Percentiles rank a stretch among this genome's conserved stretches.
phyloP scores from a whole-genome alignment of 1,140 invertebrate genomes.

The Brachystomella parvula region DNA sequence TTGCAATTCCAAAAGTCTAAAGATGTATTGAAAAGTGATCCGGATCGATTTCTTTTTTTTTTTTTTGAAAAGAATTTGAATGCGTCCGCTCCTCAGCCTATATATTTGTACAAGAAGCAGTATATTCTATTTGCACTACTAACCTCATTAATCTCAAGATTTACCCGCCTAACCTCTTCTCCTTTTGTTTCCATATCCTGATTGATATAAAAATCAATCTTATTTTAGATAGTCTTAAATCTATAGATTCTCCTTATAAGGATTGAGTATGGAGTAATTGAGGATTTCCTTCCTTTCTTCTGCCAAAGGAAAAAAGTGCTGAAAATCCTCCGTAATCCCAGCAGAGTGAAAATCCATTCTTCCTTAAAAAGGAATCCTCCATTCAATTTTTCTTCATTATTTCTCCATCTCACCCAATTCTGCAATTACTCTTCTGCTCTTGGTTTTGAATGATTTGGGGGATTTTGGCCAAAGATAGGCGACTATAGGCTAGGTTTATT shows the following conservation, averaged over 20 bases:
- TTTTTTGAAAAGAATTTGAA: too few species aligned
- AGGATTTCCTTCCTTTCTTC: not conserved
- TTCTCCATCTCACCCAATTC: constrained; percentile 3
- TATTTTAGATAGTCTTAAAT: not conserved
- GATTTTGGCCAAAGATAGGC: not conserved
- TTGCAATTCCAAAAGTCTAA: too few species aligned
- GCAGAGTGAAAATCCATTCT: constrained; percentile 3
- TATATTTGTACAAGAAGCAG: too few species aligned
- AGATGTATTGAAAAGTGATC: too few species aligned
- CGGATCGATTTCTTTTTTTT: too few species aligned
- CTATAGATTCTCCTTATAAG: not conserved
- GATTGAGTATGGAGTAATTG: constrained; percentile 1
- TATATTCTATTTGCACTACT: too few species aligned
- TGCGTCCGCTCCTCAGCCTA: too few species aligned
- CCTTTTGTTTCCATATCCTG: too few species aligned
- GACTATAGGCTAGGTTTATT: too few species aligned
- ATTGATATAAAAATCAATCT: not conserved
- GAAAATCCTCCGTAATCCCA: not conserved
- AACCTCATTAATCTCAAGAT: too few species aligned
- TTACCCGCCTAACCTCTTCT: too few species aligned
- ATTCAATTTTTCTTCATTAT: constrained; percentile 28
- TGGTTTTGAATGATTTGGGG: not conserved
- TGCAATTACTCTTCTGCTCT: not conserved
- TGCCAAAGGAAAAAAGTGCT: not conserved
- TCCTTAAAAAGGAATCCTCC: not conserved